Evolutionary conservation across 2,113 vertebrate species (phyloP).

Genomic region (Hypomesus transpacificus): DNA sequence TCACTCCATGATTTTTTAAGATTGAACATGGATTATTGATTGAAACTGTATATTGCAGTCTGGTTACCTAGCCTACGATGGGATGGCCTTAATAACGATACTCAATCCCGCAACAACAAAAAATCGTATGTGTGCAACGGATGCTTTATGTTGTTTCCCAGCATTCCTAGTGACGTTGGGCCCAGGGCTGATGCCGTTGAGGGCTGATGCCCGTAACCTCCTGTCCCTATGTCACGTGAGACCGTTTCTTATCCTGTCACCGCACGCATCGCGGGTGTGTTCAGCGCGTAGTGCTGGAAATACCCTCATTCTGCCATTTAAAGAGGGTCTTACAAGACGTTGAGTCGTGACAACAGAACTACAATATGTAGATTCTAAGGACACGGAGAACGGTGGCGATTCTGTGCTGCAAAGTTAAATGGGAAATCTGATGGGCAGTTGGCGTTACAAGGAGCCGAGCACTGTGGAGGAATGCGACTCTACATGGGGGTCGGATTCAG

Average conservation of each 20-base stretch:
- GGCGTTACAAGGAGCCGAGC: constrained; percentile 77
- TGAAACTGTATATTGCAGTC: no score
- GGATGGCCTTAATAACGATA: no score
- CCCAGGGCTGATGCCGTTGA: background rate
- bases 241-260: constrained; percentile 53
- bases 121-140: background rate
- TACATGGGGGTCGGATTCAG: constrained; percentile 79
- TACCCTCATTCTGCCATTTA: constrained; percentile 46
- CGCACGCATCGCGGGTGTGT: background rate
- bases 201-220: background rate
- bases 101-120: background rate
- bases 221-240: constrained; percentile 40
- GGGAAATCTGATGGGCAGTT: constrained; percentile 76
- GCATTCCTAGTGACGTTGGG: background rate
- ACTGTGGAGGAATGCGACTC: constrained; percentile 81
- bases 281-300: constrained; percentile 41
- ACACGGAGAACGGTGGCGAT: background rate
- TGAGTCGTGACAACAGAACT: background rate
- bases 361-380: constrained; percentile 36
- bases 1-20: no score
- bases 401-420: constrained; percentile 56
- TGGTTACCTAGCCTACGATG: no score
- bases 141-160: background rate
- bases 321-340: constrained; percentile 12
- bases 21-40: no score